Percentiles rank a stretch among this genome's conserved stretches.
phyloP scores from a whole-genome alignment of 2,888 invertebrate genomes.

The Agrilus mali region DNA sequence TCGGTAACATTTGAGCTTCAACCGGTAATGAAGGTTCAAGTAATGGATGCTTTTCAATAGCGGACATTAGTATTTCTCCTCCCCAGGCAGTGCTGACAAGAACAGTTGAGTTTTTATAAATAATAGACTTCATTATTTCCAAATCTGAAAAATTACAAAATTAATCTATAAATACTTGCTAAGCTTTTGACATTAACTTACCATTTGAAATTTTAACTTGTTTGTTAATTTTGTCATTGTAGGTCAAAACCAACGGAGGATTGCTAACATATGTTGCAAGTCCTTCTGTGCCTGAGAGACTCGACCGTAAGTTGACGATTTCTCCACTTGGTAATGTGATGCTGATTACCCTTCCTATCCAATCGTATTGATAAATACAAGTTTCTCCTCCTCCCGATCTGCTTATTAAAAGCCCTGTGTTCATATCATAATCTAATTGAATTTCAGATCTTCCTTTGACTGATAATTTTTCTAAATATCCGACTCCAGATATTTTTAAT shows the following conservation, averaged over 20 bases:
- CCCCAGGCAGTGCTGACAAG: constrained; percentile 64
- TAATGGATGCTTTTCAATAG: constrained; percentile 69
- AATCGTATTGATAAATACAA: constrained; percentile 84
- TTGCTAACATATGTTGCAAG: constrained; percentile 54
- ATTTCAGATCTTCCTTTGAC: constrained; percentile 84
- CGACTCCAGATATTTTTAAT: constrained; percentile 84
- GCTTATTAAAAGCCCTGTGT: constrained; percentile 75
- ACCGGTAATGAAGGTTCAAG: constrained; percentile 74
- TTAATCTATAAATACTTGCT: not conserved
- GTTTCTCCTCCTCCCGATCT: constrained; percentile 76
- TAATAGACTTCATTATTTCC: constrained; percentile 61
- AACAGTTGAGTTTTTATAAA: constrained; percentile 67
- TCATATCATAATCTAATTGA: constrained; percentile 81
- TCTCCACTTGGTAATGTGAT: constrained; percentile 88
- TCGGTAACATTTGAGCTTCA: constrained; percentile 81
- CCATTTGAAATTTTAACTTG: constrained; percentile 42
- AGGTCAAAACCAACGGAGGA: constrained; percentile 27
- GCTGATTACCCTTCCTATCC: constrained; percentile 73
- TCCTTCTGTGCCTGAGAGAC: constrained; percentile 63
- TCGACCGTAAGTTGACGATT: constrained; percentile 65
- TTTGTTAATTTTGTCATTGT: constrained; percentile 36
- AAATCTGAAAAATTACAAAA: constrained; percentile 34
- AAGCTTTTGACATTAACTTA: constrained; percentile 15
- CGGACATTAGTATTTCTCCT: constrained; percentile 61
- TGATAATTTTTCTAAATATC: constrained; percentile 75